A percentile compares a stretch with the other conserved stretches of the same genome.
phyloP scores from a whole-genome alignment of 2,113 vertebrate genomes.

The Chaenogobius annularis region DNA sequence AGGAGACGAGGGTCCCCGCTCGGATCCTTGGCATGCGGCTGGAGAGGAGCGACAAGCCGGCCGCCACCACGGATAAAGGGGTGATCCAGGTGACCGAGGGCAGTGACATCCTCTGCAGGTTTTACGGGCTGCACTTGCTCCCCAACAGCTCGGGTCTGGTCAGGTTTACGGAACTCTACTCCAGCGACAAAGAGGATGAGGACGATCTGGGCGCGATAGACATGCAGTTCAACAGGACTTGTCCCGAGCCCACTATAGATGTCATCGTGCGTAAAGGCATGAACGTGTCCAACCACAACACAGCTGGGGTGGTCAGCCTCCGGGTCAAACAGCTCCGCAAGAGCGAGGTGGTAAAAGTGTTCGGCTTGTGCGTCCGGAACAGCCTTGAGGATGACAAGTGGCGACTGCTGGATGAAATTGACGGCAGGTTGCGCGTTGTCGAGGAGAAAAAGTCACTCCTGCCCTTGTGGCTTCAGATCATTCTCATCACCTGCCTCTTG shows the following conservation, averaged over 20 bases:
- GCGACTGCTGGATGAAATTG: slow-evolving; percentile 72
- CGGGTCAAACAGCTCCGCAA: slow-evolving; percentile 85
- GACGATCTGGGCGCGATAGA: slow-evolving; percentile 4
- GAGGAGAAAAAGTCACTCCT: slow-evolving; percentile 83
- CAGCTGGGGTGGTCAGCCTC: slow-evolving; percentile 80
- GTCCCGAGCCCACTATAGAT: slow-evolving; percentile 81
- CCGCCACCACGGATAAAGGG: slow-evolving; percentile 62
- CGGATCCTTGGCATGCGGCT: slow-evolving; percentile 86
- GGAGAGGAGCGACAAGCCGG: slow-evolving; percentile 77
- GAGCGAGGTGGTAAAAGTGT: slow-evolving; percentile 82
- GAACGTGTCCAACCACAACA: slow-evolving; percentile 67
- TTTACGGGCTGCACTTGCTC: slow-evolving; percentile 84
- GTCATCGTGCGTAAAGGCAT: slow-evolving; percentile 54
- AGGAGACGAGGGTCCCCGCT: slow-evolving; percentile 37
- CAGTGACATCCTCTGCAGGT: slow-evolving; percentile 80
- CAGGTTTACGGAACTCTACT: slow-evolving; percentile 76
- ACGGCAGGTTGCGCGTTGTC: slow-evolving; percentile 81
- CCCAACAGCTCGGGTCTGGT: slow-evolving; percentile 71
- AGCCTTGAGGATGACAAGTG: slow-evolving; percentile 70
- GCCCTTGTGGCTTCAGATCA: slow-evolving; percentile 88
- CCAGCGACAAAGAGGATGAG: slow-evolving; percentile 54
- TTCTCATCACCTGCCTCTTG: slow-evolving; percentile 81
- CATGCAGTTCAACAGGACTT: slow-evolving; percentile 65
- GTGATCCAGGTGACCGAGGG: slow-evolving; percentile 87
- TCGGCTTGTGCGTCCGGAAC: slow-evolving; percentile 83